These are phyloP conservation scores for Haliclystus octoradiatus DNA, from an alignment of 30 jellyfish, hydroid and myxozoan species.

Conservation along the genomic window DNA sequence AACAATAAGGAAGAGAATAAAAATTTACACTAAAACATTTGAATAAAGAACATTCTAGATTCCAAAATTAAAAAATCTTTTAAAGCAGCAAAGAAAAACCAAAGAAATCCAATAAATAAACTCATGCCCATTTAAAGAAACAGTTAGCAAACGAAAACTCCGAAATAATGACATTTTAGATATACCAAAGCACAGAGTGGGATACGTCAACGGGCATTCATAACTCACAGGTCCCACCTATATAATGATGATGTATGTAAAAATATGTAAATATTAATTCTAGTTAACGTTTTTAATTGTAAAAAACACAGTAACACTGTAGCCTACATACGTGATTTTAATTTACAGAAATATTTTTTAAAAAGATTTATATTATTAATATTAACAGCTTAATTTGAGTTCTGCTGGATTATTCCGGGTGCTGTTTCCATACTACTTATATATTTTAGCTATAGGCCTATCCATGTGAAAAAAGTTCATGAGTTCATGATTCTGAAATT, in stretches of 20 bases:
- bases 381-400: no score
- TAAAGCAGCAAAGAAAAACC: background rate
- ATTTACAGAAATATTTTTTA: no score
- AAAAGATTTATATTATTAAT: no score
- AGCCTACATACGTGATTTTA: no score
- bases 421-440: no score
- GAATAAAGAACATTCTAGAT: background rate
- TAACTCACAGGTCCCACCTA: background rate
- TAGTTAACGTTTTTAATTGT: conserved; percentile 3
- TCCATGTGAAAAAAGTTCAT: no score
- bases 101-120: background rate
- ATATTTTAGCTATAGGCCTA: no score
- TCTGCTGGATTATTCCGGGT: no score
- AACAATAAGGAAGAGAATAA: no score
- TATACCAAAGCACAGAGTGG: background rate
- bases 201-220: background rate
- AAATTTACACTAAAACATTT: background rate
- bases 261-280: background rate
- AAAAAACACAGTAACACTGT: no score
- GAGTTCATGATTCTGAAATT: no score
- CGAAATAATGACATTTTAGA: background rate
- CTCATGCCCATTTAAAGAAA: background rate
- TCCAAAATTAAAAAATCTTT: background rate
- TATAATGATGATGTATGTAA: conserved; percentile 15
- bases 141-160: background rate